These are phyloP conservation scores for Xylota segnis DNA, from an alignment of 2,888 invertebrate genomes.

Conservation along the genomic window DNA sequence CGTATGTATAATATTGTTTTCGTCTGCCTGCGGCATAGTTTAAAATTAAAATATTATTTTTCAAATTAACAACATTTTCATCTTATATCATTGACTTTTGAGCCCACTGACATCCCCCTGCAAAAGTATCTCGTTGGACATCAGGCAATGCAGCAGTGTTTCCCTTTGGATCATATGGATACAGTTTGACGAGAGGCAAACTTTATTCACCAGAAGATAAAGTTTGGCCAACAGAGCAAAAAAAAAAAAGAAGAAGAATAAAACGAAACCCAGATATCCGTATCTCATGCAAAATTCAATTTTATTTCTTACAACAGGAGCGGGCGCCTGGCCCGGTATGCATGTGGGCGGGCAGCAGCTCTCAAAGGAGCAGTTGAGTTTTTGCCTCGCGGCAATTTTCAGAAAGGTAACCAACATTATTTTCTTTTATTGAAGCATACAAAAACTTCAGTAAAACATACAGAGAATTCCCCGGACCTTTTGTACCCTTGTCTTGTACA, in stretches of 20 bases:
- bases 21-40: conserved; percentile 31
- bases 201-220: conserved; percentile 28
- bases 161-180: conserved; percentile 19
- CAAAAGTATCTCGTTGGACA: conserved; percentile 25
- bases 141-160: conserved; percentile 9
- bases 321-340: conserved; percentile 4
- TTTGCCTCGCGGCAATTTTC: conserved; percentile 57
- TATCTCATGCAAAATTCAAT: conserved; percentile 63
- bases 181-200: conserved; percentile 17
- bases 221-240: conserved; percentile 39
- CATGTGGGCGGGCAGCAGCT: conserved; percentile 7
- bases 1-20: not conserved
- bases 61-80: conserved; percentile 58
- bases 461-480: conserved; percentile 39
- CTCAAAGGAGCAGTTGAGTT: conserved; percentile 54
- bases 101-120: not conserved
- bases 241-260: not conserved
- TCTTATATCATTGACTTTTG: conserved; percentile 40
- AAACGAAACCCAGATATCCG: conserved; percentile 41
- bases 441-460: conserved; percentile 58
- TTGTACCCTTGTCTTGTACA: conserved; percentile 45
- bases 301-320: conserved; percentile 55
- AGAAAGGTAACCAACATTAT: conserved; percentile 60
- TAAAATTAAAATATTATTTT: conserved; percentile 62
- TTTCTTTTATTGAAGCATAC: conserved; percentile 62